Conservation (phyloP, 2,113 vertebrate genomes). For the Siniperca chuatsi region DNA sequence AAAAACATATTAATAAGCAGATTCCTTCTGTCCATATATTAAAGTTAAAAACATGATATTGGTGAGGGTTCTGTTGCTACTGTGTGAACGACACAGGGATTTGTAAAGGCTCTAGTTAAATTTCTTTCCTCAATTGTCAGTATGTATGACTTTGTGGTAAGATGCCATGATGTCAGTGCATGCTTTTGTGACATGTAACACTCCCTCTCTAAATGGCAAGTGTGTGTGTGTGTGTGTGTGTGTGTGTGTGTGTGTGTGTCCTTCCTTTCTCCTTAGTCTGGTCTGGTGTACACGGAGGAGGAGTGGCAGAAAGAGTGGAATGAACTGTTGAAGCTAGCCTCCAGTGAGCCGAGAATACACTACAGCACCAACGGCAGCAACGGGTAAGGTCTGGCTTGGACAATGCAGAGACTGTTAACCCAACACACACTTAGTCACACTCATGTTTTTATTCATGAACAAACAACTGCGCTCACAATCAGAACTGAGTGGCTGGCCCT, state of each 20-base stretch:
- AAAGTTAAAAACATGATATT: conserved; percentile 7
- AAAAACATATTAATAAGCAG: neutral
- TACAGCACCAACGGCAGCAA: conserved; percentile 88
- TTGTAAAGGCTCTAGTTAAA: conserved; percentile 1
- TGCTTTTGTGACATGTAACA: conserved; percentile 73
- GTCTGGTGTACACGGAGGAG: conserved; percentile 96
- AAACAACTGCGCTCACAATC: conserved; percentile 45
- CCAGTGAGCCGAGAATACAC: conserved; percentile 93
- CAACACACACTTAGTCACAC: conserved; percentile 37
- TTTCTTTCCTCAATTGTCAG: conserved; percentile 37
- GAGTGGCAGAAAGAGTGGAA: conserved; percentile 99
- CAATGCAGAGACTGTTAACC: conserved; percentile 62
- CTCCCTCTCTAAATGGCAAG: conserved; percentile 56
- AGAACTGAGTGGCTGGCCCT: conserved; percentile 22
- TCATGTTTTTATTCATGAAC: conserved; percentile 65
- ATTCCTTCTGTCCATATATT: conserved; percentile 8
- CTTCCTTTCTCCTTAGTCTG: conserved; percentile 85
- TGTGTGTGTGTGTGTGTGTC: conserved; percentile 40
- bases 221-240: conserved; percentile 24
- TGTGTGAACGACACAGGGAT: neutral
- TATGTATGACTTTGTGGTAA: conserved; percentile 44
- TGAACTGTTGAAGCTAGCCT: conserved; percentile 92
- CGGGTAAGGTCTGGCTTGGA: conserved; percentile 82
- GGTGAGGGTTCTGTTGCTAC: neutral
- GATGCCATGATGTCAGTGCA: conserved; percentile 46